Evolutionary conservation across 2,113 vertebrate species (phyloP).

Genomic region (Oncorhynchus clarkii): DNA sequence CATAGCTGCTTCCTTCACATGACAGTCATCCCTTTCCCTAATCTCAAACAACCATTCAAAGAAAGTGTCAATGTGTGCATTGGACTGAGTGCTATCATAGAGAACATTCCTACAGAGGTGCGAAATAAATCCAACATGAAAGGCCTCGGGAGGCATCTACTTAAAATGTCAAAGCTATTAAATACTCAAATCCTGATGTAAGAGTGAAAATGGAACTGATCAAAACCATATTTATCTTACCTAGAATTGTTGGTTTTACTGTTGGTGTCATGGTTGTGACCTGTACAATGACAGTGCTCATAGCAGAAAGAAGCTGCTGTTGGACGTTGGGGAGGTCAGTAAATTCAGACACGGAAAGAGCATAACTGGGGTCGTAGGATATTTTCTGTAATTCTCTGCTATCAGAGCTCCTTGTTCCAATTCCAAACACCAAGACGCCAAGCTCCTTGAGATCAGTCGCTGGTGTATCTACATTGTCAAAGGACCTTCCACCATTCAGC

Average conservation of each 20-base stretch:
- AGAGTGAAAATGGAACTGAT: not conserved
- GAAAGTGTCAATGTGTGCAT: too few species aligned
- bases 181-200: not conserved
- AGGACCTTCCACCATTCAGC: too few species aligned
- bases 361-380: slow-evolving; percentile 23
- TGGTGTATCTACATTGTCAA: too few species aligned
- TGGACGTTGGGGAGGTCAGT: slow-evolving; percentile 58
- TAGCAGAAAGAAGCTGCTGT: slow-evolving; percentile 33
- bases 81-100: too few species aligned
- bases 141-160: too few species aligned
- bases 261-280: not conserved
- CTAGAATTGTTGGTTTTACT: not conserved
- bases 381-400: slow-evolving; percentile 43
- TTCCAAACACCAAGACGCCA: too few species aligned
- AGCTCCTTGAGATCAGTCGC: too few species aligned
- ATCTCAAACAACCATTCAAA: too few species aligned
- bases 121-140: too few species aligned
- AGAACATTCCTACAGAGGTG: too few species aligned
- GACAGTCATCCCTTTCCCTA: too few species aligned
- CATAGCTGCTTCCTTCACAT: not conserved
- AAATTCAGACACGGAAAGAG: slow-evolving; percentile 51
- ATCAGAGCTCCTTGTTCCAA: too few species aligned
- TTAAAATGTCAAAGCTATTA: not conserved
- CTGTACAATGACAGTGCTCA: not conserved
- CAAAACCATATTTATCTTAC: slow-evolving; percentile 10